A percentile compares a stretch with the other conserved stretches of the same genome.
Conservation (phyloP, 2,113 vertebrate genomes). For the Syngnathus floridae region DNA sequence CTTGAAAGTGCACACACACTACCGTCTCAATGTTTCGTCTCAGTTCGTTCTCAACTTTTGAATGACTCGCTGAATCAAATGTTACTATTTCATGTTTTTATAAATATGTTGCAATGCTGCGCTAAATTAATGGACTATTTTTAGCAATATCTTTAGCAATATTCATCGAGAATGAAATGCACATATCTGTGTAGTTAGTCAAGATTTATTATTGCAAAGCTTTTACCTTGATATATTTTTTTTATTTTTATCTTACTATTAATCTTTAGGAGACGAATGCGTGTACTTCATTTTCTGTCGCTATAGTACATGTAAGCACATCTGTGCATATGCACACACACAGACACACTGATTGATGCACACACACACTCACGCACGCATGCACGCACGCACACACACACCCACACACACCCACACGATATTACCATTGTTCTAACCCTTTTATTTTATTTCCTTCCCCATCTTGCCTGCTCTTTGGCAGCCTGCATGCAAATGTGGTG, state of each 20-base stretch:
- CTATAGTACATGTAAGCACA: constrained; percentile 27
- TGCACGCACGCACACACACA: constrained; percentile 3
- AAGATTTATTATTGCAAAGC: too few species aligned
- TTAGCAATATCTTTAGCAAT: too few species aligned
- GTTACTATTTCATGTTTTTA: constrained; percentile 2
- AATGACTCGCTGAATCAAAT: constrained; percentile 1
- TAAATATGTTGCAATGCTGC: not conserved
- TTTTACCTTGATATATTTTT: constrained; percentile 21
- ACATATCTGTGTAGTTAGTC: too few species aligned
- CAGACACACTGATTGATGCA: too few species aligned
- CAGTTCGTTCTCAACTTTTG: constrained; percentile 11
- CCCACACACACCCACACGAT: constrained; percentile 36
- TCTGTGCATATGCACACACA: not conserved
- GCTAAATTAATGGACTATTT: not conserved
- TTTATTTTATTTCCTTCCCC: constrained; percentile 69
- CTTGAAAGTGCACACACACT: constrained; percentile 17
- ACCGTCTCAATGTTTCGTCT: constrained; percentile 8
- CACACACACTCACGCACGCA: not conserved
- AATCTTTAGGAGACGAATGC: constrained; percentile 41
- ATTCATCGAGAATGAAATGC: too few species aligned
- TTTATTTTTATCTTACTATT: constrained; percentile 22
- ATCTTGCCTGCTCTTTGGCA: constrained; percentile 65
- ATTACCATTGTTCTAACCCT: constrained; percentile 72
- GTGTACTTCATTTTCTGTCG: constrained; percentile 32
- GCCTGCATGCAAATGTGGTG: constrained; percentile 69